Evolutionary conservation across 2,797 vertebrate species (phyloP), one percentile per base, ranked within the genome.

Genomic region (Catostomus latipinnis): DNA sequence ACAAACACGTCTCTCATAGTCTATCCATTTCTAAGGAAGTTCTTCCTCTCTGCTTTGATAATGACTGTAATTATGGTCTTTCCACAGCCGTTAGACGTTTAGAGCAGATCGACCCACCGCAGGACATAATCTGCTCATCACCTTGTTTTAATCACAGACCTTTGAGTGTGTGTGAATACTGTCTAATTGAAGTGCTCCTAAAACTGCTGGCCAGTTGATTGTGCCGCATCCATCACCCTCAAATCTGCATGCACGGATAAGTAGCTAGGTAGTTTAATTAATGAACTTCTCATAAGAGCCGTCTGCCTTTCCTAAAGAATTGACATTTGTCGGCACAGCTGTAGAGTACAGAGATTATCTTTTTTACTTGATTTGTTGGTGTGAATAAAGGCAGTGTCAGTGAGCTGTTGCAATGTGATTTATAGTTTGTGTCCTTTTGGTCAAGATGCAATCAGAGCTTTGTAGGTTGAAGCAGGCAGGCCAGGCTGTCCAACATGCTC

Each of bases 251-350:
- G 11, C 62, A 67, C 65, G 72, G 74, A 77, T 71, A 71, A 73
- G 71, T 62, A 80, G 73, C 80, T 56, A 50, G 73, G 71, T 83
- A 71, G 82, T 86, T 85, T 83, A 18, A 81, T 80, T 88, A 76
- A 85, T 74, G 43, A 83, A 81, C 76, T 63, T 77, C 83, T 86
- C 76, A 81, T 46, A 16, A 43, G 53, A 56, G 60, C 50, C 74
- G 61, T 69, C 34, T 6, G 10, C 56, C 53, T 52, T 34, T 34
- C 69, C 22, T 74, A 78, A 57, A 75, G 18, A 81, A 82, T 80
- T 74, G 14, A 63, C 14, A 57, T 82, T 58, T 74, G n/a, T 5
- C 45, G 60, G 16, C 52, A 54, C 43, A 77, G 77, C 58, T 65
- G 60, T 76, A 10, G 56, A 18, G 6, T 50, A 6, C 6, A 1